Evolutionary conservation across 2,113 vertebrate genomes (phyloP), one percentile per base, ranked within the genome.

Genomic region (Varanus salvator): DNA sequence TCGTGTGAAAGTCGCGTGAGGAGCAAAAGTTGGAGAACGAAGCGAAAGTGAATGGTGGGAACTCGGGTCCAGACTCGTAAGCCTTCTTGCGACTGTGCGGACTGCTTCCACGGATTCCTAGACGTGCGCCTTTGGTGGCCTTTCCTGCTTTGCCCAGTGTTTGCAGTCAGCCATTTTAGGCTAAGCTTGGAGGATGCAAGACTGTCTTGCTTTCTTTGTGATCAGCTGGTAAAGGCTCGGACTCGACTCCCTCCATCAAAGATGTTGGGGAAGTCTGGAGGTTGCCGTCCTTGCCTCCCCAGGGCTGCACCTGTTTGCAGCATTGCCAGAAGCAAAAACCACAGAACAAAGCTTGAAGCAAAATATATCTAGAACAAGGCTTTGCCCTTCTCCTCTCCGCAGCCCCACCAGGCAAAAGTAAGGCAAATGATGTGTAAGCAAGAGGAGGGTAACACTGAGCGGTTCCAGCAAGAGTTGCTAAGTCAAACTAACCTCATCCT

Each of bases 401-500:
- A 54, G n/a, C 17, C 17, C 54, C 54, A 8, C 68, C 25, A n/a
- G 27, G 44, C 86, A 89, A 88, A 91, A 91, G 85, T 15, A 44
- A 86, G 68, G 44, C 31, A 38, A 66, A 86, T 25, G 31, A 54
- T 57, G 75, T n/a, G 68, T 80, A 89, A 52, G 11, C 8, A 74
- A 31, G 77, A 84, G 80, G 72, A 93, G 85, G 85, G 3, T 77
- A 19, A 94, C 93, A 84, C 88, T 29, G 25, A 92, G 83, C 25
- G 90, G 80, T 93, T 94, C 92, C 93, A 92, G 90, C 94, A 94
- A 82, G 81, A 6, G 82, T 8, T 90, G 54, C 34, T 86, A 4
- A 17, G 81, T 94, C 14, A 34, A 48, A 80, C 90, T 95, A 95
- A 96, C 95, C 94, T 95, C 95, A 96, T 96, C 96, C 95, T 96